Conservation (phyloP, 2,113 vertebrate species). For the Thryonomys swinderianus region DNA sequence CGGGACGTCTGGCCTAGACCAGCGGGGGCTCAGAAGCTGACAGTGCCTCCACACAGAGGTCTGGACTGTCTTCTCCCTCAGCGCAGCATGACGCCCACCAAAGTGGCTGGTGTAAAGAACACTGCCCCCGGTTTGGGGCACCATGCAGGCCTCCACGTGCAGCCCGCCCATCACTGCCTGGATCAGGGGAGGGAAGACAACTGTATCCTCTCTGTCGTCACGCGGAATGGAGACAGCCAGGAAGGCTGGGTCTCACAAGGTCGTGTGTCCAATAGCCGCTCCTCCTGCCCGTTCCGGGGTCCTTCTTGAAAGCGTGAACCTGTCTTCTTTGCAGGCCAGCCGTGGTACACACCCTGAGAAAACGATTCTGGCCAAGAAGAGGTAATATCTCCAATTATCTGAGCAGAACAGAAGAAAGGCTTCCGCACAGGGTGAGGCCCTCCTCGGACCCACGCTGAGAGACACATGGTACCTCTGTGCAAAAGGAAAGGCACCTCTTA, state of each 20-base stretch:
- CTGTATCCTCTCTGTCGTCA: neutral
- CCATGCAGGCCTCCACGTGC: neutral
- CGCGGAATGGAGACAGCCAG: neutral
- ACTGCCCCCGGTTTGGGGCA: neutral
- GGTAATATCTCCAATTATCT: constrained; percentile 67
- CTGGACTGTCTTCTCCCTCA: neutral
- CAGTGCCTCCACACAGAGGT: constrained; percentile 12
- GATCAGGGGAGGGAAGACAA: neutral
- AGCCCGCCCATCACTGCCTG: neutral
- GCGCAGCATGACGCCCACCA: constrained; percentile 12
- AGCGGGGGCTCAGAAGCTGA: constrained; percentile 26
- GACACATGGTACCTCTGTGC: constrained; percentile 34
- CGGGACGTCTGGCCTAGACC: neutral
- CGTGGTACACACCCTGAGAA: constrained; percentile 78
- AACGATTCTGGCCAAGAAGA: constrained; percentile 69
- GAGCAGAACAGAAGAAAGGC: constrained; percentile 64
- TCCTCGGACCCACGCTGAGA: neutral
- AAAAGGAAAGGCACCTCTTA: constrained; percentile 48
- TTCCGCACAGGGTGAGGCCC: neutral
- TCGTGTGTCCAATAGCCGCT: neutral
- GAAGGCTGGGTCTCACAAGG: constrained; percentile 19
- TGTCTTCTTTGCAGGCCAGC: constrained; percentile 71
- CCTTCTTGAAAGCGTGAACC: constrained; percentile 40
- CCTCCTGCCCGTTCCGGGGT: constrained; percentile 34
- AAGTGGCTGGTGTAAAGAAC: neutral